Conservation (phyloP, 2,113 vertebrate genomes). For the Origma solitaria region DNA sequence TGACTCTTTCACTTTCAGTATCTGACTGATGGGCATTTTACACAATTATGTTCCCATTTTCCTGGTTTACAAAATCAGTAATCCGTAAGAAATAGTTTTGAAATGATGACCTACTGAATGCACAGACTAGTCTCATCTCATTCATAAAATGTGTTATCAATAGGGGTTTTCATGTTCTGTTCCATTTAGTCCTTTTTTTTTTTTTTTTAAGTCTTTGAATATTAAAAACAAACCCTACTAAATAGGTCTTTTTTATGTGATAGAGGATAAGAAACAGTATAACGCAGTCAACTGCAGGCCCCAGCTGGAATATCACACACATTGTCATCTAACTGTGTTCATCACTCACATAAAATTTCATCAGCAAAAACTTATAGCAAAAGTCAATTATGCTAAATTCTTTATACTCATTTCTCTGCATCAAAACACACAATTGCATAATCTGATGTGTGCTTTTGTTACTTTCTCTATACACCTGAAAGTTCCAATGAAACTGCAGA, state of each 20-base stretch:
- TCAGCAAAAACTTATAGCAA: neutral
- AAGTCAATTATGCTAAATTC: neutral
- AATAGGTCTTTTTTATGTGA: neutral
- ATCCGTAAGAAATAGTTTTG: constrained; percentile 36
- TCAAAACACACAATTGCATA: neutral
- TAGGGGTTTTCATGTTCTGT: neutral
- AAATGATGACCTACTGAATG: constrained; percentile 44
- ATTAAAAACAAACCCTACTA: neutral
- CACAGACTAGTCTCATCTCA: neutral
- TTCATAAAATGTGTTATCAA: constrained; percentile 22
- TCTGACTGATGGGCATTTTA: constrained; percentile 32
- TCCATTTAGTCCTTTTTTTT: neutral
- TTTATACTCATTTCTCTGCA: neutral
- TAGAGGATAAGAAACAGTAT: neutral
- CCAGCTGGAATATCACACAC: neutral
- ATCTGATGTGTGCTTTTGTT: neutral
- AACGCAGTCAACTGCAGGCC: neutral
- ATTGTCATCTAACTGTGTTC: neutral
- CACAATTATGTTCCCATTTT: constrained; percentile 17
- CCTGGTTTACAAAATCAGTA: constrained; percentile 55
- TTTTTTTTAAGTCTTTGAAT: neutral
- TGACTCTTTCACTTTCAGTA: constrained; percentile 63
- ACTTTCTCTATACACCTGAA: neutral
- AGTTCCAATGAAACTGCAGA: neutral
- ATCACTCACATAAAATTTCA: constrained; percentile 13